Conservation (phyloP, 1,140 invertebrate genomes). For the Drosophila tristis region DNA sequence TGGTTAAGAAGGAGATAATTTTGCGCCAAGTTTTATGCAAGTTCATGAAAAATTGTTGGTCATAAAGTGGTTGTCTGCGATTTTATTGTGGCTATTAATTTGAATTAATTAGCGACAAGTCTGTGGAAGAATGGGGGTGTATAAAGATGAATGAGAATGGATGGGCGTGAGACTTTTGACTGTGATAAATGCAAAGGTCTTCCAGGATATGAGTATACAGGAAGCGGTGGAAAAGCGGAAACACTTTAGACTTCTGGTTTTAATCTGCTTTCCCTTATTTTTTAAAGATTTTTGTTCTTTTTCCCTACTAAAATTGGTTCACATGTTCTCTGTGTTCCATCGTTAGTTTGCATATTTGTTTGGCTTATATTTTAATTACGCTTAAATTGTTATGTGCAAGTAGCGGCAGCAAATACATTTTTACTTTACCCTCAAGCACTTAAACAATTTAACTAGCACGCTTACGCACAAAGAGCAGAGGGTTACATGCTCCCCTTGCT, state of each 20-base stretch:
- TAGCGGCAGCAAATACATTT: too few relatives aligned
- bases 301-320: background rate
- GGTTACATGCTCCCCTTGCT: too few relatives aligned
- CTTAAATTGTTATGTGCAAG: too few relatives aligned
- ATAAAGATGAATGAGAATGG: background rate
- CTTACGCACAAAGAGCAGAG: too few relatives aligned
- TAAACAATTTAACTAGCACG: too few relatives aligned
- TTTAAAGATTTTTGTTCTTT: too few relatives aligned
- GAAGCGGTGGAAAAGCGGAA: too few relatives aligned
- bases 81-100: conserved; percentile 60
- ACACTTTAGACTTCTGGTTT: background rate
- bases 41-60: conserved; percentile 1
- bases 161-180: background rate
- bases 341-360: conserved; percentile 8
- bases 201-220: background rate
- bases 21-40: conserved; percentile 22
- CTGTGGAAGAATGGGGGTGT: background rate
- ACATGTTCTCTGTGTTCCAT: background rate
- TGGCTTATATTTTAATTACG: background rate
- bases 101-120: conserved; percentile 49
- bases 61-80: conserved; percentile 22
- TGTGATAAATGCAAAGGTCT: conserved; percentile 7
- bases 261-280: too few relatives aligned
- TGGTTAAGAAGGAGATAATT: too few relatives aligned
- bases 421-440: too few relatives aligned